A percentile compares a stretch with the other conserved stretches of the same genome.
Evolutionary conservation across 2,797 vertebrate species (phyloP).

Genomic region (Gymnocypris eckloni): DNA sequence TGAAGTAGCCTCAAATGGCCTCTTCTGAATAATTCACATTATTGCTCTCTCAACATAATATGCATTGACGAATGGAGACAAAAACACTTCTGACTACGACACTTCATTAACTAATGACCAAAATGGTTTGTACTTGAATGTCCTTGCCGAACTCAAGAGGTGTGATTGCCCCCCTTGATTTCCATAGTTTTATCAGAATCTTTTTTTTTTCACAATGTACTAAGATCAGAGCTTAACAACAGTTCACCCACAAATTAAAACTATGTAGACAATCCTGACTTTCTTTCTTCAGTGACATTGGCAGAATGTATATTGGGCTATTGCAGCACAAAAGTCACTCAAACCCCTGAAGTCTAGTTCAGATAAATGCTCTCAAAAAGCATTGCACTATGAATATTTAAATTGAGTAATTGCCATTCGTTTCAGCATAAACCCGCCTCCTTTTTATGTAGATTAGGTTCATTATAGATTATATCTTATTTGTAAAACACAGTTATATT

Average conservation of each 20-base stretch:
- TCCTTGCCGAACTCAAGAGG: constrained; percentile 13
- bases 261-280: not conserved
- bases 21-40: constrained; percentile 26
- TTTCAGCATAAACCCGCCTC: not conserved
- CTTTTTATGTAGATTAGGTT: not conserved
- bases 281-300: not conserved
- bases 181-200: not conserved
- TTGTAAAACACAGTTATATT: not conserved
- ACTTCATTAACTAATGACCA: not conserved
- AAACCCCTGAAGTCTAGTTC: not conserved
- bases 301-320: not conserved
- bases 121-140: constrained; percentile 11
- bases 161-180: not conserved
- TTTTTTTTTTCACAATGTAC: not conserved
- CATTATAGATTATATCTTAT: not conserved
- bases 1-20: constrained; percentile 27
- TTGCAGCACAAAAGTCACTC: not conserved
- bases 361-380: not conserved
- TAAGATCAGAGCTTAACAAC: not conserved
- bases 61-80: constrained; percentile 11
- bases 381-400: not conserved
- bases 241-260: not conserved
- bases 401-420: not conserved
- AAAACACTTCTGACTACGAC: constrained; percentile 6
- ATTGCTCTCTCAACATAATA: constrained; percentile 44